Conservation (phyloP, 2,113 vertebrate genomes). For the Aegotheles bennettii region DNA sequence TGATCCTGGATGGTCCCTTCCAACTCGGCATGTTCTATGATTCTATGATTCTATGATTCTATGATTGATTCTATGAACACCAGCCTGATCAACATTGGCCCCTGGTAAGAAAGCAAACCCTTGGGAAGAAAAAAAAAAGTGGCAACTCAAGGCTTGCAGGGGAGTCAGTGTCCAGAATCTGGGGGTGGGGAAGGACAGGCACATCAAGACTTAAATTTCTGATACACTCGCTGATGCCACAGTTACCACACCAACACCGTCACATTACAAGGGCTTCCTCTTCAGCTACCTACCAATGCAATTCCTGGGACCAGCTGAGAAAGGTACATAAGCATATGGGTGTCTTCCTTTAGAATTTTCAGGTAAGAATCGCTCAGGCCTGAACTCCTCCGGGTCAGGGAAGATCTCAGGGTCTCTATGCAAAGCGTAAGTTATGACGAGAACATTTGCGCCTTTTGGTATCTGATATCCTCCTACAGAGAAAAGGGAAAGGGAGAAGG, state of each 20-base stretch:
- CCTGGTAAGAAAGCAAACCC: not conserved
- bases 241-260: not conserved
- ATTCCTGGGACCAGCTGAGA: constrained; percentile 93
- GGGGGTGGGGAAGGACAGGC: too few relatives aligned
- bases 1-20: too few relatives aligned
- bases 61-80: too few relatives aligned
- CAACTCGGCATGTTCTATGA: too few relatives aligned
- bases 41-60: too few relatives aligned
- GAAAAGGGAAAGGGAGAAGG: not conserved
- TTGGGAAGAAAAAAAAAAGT: not conserved
- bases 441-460: constrained; percentile 72
- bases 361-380: constrained; percentile 86
- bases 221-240: rapidly evolving
- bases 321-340: constrained; percentile 87
- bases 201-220: not conserved
- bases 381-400: constrained; percentile 88
- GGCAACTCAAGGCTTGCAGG: not conserved
- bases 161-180: not conserved
- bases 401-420: constrained; percentile 86
- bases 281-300: constrained; percentile 84
- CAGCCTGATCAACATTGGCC: not conserved
- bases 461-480: constrained; percentile 79
- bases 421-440: constrained; percentile 82
- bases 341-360: constrained; percentile 83
- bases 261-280: not conserved